Base-by-base conservation (phyloP, 1,140 invertebrate genomes). In the Diachasmimorpha longicaudata region DNA sequence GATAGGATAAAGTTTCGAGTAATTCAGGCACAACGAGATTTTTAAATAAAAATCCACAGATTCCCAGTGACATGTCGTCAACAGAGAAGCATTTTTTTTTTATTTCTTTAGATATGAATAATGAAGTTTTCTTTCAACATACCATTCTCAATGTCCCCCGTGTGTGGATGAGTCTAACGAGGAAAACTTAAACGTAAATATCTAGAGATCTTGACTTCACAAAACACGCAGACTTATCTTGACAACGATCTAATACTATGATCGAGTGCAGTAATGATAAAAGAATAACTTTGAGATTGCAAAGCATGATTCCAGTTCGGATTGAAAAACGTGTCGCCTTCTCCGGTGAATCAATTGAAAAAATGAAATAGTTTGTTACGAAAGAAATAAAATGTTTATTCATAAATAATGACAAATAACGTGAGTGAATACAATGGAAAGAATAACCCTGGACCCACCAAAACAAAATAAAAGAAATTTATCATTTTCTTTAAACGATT, bases 141-240 rank as follows among this genome's bases (percentile, higher is more conserved):
- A 86, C 85, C 84, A 86, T 86, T 84, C 81, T 84, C 84, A 86
- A 85, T 85, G 84, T 83, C 83, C 84, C 83, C 84, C 82, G 82
- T 83, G 81, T 80, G 82, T 84, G 83, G 83, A 85, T 81, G 81
- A 83, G 81, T 84, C 83, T 83, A 83, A 80, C 83, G 76, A 79
- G 78, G 79, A 79, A 80, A 75, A 78, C 76, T 70, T 70, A 68
- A 48, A 52, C 46, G 31, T 21, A 69, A 68, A 44, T 69, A 69
- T 75, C 55, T 73, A 67, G 13, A 66, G 55, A 73, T 55, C 25
- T 55, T 31, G 21, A 14, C 13, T 72, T 44, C 16, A 70, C 39
- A 10, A 48, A 72, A 21, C 42, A 48, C 44, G 58, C 21, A 63
- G 48, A 52, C 48, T 52, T 52, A 52, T 52, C 48, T 52, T 52